Evolutionary conservation across 2,113 vertebrate species (phyloP).

Genomic region (Epinephelus moara): DNA sequence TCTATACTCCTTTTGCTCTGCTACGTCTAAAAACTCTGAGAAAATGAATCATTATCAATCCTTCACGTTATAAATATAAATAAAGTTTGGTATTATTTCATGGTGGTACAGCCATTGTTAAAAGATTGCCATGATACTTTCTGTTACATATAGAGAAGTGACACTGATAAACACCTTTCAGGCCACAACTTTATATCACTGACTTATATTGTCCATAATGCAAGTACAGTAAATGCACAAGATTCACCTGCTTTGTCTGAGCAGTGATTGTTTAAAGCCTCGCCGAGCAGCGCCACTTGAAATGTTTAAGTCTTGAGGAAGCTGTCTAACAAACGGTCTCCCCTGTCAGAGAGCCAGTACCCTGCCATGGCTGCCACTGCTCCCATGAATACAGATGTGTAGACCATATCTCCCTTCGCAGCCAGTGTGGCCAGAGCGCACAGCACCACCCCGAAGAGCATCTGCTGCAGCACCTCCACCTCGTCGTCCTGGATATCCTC

Average conservation of each 20-base stretch:
- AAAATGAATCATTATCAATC: too few relatives aligned
- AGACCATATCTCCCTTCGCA: constrained; percentile 96
- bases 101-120: background rate
- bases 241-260: background rate
- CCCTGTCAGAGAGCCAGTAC: constrained; percentile 95
- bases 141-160: background rate
- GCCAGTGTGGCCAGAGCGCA: constrained; percentile 94
- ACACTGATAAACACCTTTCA: background rate
- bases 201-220: background rate
- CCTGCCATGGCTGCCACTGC: constrained; percentile 92
- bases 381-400: constrained; percentile 95
- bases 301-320: constrained; percentile 83
- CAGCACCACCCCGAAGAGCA: constrained; percentile 95
- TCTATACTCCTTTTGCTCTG: background rate
- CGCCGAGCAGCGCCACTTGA: background rate
- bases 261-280: background rate
- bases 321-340: constrained; percentile 88
- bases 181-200: background rate
- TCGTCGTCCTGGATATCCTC: constrained; percentile 95
- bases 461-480: constrained; percentile 96
- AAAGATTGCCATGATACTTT: background rate
- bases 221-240: background rate
- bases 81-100: background rate
- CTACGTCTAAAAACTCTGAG: background rate
- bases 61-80: too few relatives aligned